These are phyloP conservation scores for Acanthopleura granulata DNA, from an alignment of 2,888 invertebrate species.

Conservation along the genomic window DNA sequence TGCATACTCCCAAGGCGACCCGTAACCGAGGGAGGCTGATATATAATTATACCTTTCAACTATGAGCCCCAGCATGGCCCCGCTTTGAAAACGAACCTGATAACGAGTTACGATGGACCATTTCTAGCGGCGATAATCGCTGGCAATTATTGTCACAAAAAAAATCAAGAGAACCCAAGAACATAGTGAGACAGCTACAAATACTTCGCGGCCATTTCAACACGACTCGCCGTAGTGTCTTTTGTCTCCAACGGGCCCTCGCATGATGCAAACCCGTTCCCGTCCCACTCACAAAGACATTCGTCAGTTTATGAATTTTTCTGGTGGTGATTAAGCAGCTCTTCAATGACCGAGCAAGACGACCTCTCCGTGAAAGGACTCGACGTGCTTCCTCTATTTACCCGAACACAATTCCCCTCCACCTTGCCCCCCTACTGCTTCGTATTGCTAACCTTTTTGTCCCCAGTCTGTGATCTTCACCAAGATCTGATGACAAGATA, in stretches of 20 bases:
- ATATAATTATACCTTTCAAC: slow-evolving; percentile 18
- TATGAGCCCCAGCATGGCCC: slow-evolving; percentile 1
- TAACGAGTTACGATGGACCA: slow-evolving; percentile 18
- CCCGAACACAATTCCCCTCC: not conserved
- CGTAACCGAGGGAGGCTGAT: not conserved
- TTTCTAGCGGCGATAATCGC: slow-evolving; percentile 14
- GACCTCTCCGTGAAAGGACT: not conserved
- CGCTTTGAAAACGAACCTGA: slow-evolving; percentile 18
- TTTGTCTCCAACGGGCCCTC: not conserved
- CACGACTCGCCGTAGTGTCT: too few species aligned
- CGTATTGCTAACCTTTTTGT: slow-evolving; percentile 15
- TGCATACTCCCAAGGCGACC: not conserved
- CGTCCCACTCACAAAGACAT: not conserved
- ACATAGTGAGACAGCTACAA: too few species aligned
- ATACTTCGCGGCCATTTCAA: too few species aligned
- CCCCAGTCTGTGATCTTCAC: slow-evolving; percentile 15
- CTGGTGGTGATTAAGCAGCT: slow-evolving; percentile 1
- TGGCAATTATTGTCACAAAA: slow-evolving; percentile 8
- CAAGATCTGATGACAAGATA: slow-evolving; percentile 18
- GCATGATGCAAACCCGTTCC: not conserved
- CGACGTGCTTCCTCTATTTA: slow-evolving; percentile 1
- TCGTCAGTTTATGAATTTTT: slow-evolving; percentile 3
- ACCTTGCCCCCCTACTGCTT: slow-evolving; percentile 6
- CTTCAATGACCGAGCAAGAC: not conserved
- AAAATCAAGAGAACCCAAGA: slow-evolving; percentile 3